Evolutionary conservation across 2,113 vertebrate genomes (phyloP), one percentile per base, ranked within the genome.

Genomic region (Pseudorasbora parva): DNA sequence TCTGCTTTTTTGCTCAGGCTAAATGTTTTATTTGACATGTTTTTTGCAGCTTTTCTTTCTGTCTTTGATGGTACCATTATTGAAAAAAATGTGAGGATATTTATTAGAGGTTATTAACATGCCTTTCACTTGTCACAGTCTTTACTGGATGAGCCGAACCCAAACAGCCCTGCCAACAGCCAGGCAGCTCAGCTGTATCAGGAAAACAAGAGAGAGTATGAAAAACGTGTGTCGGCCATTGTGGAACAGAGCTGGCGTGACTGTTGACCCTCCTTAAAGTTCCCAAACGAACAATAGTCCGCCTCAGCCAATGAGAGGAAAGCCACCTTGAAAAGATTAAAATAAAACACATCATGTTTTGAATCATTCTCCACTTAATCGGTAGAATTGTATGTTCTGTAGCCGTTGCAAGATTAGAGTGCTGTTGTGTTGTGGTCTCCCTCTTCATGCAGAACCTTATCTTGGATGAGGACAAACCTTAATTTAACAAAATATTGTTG

Each of bases 211-310:
- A 95, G 97, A 87, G 97, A 99, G 91, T 99, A 98, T 60, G 97
- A 99, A 92, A 99, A 98, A 92, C 96, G 97, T 85, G 98, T 99
- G 89, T 99, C 97, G 91, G 97, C 97, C 91, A 99, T 99, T 91
- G 97, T 99, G 93, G 98, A 99, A 97, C 98, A 99, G 95, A 99
- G 97, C 92, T 99, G 98, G 98, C 96, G 96, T 88, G 97, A 99
- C 90, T 99, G 97, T 97, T 99, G 97, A 99, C 97, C 94, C 84
- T 87, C 75, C 87, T 87, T 91, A 88, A 90, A 82, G 91, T 93
- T 92, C 88, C 90, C 91, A 64, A 88, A 95, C 92, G 94, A 94
- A 96, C 95, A 95, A 92, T 95, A 93, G 95, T 92, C 94, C 91
- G 89, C 93, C 93, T 93, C 89, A 93, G 95, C 93, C 94, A 89